A percentile compares a stretch with the other conserved stretches of the same genome.
Evolutionary conservation across 2,113 vertebrate species (phyloP).

Genomic region (Todiramphus chloris): DNA sequence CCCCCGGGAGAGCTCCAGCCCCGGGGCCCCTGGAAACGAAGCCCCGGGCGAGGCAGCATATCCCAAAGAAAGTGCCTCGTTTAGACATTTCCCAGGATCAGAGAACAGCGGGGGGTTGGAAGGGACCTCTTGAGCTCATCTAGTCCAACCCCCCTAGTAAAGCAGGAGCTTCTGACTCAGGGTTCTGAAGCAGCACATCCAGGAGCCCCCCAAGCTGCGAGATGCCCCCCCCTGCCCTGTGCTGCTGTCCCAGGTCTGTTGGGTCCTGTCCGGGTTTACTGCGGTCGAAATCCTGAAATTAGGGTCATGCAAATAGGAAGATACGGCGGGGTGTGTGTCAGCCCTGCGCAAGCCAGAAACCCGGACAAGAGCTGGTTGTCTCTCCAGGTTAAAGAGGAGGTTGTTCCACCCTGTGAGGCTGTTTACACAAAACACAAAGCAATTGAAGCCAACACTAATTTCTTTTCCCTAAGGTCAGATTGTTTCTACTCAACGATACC

Average conservation of each 20-base stretch:
- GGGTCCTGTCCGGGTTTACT: background rate
- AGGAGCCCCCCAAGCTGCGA: background rate
- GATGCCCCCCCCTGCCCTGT: no score
- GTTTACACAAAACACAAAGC: constrained; percentile 65
- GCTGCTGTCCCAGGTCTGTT: background rate
- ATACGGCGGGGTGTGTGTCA: background rate
- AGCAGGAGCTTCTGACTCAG: background rate
- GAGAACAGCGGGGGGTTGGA: no score
- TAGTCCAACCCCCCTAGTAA: no score
- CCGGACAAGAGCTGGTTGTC: constrained; percentile 17
- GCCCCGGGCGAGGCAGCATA: fast-evolving
- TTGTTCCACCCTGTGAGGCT: constrained; percentile 21
- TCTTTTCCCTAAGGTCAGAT: constrained; percentile 51
- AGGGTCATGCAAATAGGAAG: background rate
- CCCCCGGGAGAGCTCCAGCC: background rate
- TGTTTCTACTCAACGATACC: constrained; percentile 36
- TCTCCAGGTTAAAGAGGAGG: background rate
- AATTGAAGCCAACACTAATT: background rate
- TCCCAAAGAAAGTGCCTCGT: background rate
- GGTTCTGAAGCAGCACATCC: background rate
- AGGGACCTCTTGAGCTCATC: no score
- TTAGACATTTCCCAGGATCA: background rate
- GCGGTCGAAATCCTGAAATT: background rate
- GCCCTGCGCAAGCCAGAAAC: background rate
- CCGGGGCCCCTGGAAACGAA: background rate